These are phyloP conservation scores for Diachrysia chrysitis DNA, from an alignment of 2,888 invertebrate genomes.

Conservation along the genomic window DNA sequence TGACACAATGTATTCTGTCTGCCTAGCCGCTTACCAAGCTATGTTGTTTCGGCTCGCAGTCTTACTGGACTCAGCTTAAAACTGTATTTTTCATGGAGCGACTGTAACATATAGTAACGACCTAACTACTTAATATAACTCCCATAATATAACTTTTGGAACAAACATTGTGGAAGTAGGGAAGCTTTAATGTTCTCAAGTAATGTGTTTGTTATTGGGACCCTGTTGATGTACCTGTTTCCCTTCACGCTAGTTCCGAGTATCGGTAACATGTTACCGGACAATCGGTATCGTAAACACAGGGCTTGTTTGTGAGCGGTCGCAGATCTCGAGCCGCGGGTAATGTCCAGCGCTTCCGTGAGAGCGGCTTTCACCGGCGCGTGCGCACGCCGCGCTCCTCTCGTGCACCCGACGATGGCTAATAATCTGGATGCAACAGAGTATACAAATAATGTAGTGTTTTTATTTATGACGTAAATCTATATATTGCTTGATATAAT, in stretches of 20 bases:
- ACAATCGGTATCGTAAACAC: slow-evolving; percentile 15
- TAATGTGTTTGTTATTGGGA: not conserved
- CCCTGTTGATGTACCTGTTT: not conserved
- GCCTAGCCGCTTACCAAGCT: no score
- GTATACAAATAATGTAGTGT: not conserved
- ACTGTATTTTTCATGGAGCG: no score
- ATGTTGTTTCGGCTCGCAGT: no score
- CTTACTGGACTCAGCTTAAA: no score
- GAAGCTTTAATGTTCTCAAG: no score
- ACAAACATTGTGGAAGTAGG: no score
- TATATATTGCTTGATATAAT: no score
- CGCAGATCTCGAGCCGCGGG: slow-evolving; percentile 5
- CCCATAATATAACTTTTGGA: no score
- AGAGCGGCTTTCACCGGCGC: slow-evolving; percentile 63
- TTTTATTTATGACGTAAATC: not conserved
- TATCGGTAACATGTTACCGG: not conserved
- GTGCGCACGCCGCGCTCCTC: slow-evolving; percentile 24
- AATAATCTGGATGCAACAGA: not conserved
- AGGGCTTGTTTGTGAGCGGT: not conserved
- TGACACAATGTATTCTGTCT: no score
- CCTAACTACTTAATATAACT: no score
- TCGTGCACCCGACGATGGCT: not conserved
- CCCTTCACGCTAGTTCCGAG: not conserved
- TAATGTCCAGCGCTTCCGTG: slow-evolving; percentile 48
- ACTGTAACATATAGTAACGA: no score